These are phyloP conservation scores for Natator depressus DNA, from an alignment of 2,113 vertebrate genomes.

Conservation along the genomic window DNA sequence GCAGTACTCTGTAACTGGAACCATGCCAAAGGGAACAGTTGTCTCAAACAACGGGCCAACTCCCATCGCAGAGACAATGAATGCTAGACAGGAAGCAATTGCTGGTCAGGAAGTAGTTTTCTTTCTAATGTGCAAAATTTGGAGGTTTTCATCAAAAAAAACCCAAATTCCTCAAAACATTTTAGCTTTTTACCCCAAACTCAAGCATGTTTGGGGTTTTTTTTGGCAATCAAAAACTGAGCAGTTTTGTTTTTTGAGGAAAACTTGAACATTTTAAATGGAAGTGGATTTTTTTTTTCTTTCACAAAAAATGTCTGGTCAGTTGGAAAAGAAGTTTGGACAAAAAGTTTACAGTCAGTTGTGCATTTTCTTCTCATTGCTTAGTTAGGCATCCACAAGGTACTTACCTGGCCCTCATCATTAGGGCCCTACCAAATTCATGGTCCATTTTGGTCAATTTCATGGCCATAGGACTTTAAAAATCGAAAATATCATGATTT, in stretches of 20 bases:
- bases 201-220: not conserved
- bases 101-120: not conserved
- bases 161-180: not conserved
- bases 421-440: too few relatives aligned
- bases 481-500: too few relatives aligned
- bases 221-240: not conserved
- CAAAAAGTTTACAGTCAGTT: not conserved
- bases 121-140: not conserved
- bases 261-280: not conserved
- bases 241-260: not conserved
- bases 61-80: not conserved
- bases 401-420: not conserved
- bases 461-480: too few relatives aligned
- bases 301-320: not conserved
- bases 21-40: not conserved
- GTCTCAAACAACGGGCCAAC: not conserved
- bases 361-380: not conserved
- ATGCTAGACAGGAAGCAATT: not conserved
- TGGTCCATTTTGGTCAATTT: too few relatives aligned
- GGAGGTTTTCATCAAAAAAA: not conserved
- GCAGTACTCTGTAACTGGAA: not conserved
- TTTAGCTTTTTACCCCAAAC: not conserved
- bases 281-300: not conserved
- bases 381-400: not conserved
- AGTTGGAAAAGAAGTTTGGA: not conserved